Conservation (phyloP, 2,113 vertebrate species). For the Megalops atlanticus region DNA sequence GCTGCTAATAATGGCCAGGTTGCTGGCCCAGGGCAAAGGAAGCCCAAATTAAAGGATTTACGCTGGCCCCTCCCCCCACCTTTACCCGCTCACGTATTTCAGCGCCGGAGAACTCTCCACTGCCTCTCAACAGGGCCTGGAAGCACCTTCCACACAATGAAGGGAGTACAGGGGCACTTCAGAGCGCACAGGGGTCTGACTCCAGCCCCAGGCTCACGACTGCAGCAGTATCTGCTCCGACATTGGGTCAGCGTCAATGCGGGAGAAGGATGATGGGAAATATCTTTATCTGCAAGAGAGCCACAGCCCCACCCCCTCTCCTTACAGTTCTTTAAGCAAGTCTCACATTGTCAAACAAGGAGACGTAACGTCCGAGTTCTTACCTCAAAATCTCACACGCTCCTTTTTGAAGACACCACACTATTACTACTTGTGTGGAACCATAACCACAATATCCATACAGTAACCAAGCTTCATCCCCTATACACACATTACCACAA, state of each 20-base stretch:
- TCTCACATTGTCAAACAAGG: too few relatives aligned
- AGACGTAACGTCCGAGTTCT: background rate
- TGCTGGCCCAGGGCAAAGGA: background rate
- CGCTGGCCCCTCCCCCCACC: background rate
- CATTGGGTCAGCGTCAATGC: too few relatives aligned
- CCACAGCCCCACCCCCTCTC: background rate
- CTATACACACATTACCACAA: too few relatives aligned
- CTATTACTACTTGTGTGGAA: background rate
- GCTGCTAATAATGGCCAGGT: background rate
- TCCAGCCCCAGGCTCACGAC: conserved; percentile 16
- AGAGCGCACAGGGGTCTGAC: background rate
- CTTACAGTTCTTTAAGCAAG: background rate
- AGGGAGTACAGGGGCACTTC: background rate
- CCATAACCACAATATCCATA: too few relatives aligned
- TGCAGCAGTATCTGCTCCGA: conserved; percentile 21
- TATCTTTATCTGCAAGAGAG: too few relatives aligned
- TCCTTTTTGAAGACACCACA: background rate
- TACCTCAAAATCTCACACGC: background rate
- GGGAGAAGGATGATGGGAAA: too few relatives aligned
- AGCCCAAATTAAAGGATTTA: conserved; percentile 3
- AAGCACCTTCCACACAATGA: background rate
- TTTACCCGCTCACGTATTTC: background rate
- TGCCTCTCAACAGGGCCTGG: background rate
- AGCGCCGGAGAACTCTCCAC: background rate
- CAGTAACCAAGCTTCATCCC: too few relatives aligned